These are phyloP conservation scores for Alexandromys fortis DNA, from an alignment of 2,113 vertebrate species.

Conservation along the genomic window DNA sequence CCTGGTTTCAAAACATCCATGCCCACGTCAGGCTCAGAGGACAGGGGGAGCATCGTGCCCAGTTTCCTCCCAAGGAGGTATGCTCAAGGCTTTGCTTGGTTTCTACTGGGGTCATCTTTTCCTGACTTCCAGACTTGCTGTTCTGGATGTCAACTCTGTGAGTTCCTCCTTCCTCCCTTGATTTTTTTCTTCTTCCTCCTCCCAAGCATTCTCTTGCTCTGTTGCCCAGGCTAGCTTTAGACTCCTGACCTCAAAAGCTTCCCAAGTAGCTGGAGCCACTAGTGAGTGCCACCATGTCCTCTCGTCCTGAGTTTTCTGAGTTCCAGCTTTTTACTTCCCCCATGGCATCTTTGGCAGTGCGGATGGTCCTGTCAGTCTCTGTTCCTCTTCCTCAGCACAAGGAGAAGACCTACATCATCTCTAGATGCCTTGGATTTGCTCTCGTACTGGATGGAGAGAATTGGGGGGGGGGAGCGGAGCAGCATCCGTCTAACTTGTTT, in stretches of 20 bases:
- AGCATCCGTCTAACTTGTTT: too few relatives aligned
- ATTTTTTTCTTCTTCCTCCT: not conserved
- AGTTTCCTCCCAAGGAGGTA: not conserved
- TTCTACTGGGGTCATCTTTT: not conserved
- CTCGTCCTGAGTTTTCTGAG: not conserved
- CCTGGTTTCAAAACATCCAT: not conserved
- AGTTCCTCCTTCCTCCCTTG: not conserved
- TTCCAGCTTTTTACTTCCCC: not conserved
- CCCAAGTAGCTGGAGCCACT: not conserved
- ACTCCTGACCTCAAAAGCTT: not conserved
- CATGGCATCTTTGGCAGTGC: not conserved
- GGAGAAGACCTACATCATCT: not conserved
- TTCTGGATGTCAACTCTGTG: not conserved
- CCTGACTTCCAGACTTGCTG: not conserved
- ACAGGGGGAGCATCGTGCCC: not conserved
- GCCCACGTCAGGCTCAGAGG: too few relatives aligned
- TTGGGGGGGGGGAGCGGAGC: not conserved
- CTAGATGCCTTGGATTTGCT: too few relatives aligned
- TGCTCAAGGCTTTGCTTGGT: not conserved
- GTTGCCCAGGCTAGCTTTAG: not conserved
- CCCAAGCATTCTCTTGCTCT: not conserved
- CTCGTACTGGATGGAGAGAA: not conserved
- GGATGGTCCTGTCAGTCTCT: too few relatives aligned
- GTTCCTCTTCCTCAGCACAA: not conserved
- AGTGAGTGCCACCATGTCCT: too few relatives aligned